Evolutionary conservation across 2,797 vertebrate genomes (phyloP).

Genomic region (Centropyge bicolor): DNA sequence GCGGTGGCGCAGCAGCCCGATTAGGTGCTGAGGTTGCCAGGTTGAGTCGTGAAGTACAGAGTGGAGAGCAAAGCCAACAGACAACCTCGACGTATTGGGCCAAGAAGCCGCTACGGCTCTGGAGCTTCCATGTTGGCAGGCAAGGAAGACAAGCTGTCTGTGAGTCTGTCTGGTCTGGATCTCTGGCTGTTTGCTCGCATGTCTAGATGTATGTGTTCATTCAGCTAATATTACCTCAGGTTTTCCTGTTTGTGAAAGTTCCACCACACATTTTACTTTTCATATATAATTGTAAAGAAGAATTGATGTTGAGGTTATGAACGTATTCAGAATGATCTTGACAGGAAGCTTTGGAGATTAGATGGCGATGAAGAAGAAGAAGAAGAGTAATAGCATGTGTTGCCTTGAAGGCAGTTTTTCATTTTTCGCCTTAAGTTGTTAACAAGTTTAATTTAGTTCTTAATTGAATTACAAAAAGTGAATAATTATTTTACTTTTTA

Average conservation of each 20-base stretch:
- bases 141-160: neutral
- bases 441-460: too few species aligned
- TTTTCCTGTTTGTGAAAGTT: neutral
- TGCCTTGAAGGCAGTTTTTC: too few species aligned
- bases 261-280: neutral
- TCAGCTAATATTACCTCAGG: neutral
- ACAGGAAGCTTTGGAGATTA: neutral
- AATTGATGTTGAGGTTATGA: neutral
- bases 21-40: slow-evolving; percentile 35
- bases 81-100: slow-evolving; percentile 4
- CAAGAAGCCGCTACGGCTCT: slow-evolving; percentile 16
- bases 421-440: too few species aligned
- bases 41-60: slow-evolving; percentile 12
- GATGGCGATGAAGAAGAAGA: neutral
- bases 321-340: too few species aligned
- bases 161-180: slow-evolving; percentile 18
- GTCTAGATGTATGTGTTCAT: neutral
- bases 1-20: neutral
- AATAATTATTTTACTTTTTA: too few species aligned
- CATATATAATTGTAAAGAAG: neutral
- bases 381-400: too few species aligned
- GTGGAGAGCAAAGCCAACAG: slow-evolving; percentile 24
- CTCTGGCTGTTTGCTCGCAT: neutral
- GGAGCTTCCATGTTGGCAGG: slow-evolving; percentile 14
- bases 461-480: too few species aligned